A percentile compares a stretch with the other conserved stretches of the same genome.
phyloP scores from a whole-genome alignment of 1,140 invertebrate genomes.

The Tetramorium simillimum region DNA sequence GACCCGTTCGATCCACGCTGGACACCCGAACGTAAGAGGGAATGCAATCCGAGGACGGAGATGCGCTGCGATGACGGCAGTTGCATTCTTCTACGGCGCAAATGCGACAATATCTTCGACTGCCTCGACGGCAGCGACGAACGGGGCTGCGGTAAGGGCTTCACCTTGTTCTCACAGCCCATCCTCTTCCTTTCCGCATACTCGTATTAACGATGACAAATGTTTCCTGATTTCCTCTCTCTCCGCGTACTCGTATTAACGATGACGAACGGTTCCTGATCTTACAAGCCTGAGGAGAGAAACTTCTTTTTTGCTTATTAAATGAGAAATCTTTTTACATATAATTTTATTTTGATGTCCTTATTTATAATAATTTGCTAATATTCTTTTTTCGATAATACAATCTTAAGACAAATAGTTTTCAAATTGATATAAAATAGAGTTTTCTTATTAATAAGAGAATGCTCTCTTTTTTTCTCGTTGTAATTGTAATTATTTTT shows the following conservation, averaged over 20 bases:
- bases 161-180: constrained; percentile 7
- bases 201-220: constrained; percentile 43
- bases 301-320: not conserved
- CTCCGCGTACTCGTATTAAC: constrained; percentile 1
- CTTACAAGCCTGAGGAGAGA: not conserved
- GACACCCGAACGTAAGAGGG: constrained; percentile 67
- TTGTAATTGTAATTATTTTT: not conserved
- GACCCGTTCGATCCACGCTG: constrained; percentile 77
- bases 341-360: not conserved
- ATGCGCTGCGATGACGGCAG: constrained; percentile 86
- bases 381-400: not conserved
- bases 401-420: not conserved
- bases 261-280: constrained; percentile 31
- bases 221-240: constrained; percentile 15
- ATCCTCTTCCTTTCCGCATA: not conserved
- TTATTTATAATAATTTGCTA: not conserved
- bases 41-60: constrained; percentile 82
- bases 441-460: not conserved
- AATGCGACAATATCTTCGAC: constrained; percentile 86
- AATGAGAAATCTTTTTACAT: not conserved
- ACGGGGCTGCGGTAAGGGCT: constrained; percentile 82
- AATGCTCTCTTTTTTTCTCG: not conserved
- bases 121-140: constrained; percentile 88
- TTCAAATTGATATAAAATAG: not conserved
- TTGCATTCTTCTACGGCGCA: constrained; percentile 82